Percentiles rank a stretch among this genome's conserved stretches.
Evolutionary conservation across 2,888 invertebrate species (phyloP).

Genomic region (Drosophila monieri): DNA sequence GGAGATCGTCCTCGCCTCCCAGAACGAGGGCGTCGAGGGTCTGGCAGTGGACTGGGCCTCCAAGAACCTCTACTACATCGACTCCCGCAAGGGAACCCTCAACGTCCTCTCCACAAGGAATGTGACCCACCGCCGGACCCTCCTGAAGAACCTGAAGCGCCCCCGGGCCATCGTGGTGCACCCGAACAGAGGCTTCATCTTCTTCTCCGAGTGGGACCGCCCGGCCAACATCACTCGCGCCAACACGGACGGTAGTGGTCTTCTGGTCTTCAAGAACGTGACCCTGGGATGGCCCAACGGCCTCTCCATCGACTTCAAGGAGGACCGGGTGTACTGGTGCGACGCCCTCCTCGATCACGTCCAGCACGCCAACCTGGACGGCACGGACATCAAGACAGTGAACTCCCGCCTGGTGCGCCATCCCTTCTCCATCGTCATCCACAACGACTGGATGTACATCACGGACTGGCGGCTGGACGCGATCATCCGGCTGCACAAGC

Average conservation of each 20-base stretch:
- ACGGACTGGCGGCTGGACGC: conserved; percentile 99
- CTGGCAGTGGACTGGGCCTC: conserved; percentile 98
- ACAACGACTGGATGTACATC: conserved; percentile 96
- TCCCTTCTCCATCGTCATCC: conserved; percentile 96
- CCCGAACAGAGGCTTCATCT: conserved; percentile 96
- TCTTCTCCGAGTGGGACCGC: conserved; percentile 98
- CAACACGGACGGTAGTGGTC: conserved; percentile 93
- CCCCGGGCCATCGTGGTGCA: conserved; percentile 98
- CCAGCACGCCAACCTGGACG: conserved; percentile 96
- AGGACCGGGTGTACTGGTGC: conserved; percentile 97
- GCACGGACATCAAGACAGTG: conserved; percentile 95
- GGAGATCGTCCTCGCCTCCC: conserved; percentile 96
- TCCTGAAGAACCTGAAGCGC: conserved; percentile 94
- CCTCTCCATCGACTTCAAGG: conserved; percentile 94
- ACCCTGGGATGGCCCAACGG: conserved; percentile 99
- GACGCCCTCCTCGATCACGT: conserved; percentile 98
- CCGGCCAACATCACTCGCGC: conserved; percentile 98
- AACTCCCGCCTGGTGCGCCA: conserved; percentile 93
- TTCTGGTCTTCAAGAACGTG: conserved; percentile 94
- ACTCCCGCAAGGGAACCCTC: conserved; percentile 95
- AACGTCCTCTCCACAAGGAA: conserved; percentile 96
- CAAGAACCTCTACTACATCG: conserved; percentile 97
- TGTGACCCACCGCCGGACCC: conserved; percentile 91
- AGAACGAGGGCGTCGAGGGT: conserved; percentile 98
- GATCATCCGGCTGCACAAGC: conserved; percentile 94